Conservation (phyloP, 2,113 vertebrate species). For the Nematolebias whitei region DNA sequence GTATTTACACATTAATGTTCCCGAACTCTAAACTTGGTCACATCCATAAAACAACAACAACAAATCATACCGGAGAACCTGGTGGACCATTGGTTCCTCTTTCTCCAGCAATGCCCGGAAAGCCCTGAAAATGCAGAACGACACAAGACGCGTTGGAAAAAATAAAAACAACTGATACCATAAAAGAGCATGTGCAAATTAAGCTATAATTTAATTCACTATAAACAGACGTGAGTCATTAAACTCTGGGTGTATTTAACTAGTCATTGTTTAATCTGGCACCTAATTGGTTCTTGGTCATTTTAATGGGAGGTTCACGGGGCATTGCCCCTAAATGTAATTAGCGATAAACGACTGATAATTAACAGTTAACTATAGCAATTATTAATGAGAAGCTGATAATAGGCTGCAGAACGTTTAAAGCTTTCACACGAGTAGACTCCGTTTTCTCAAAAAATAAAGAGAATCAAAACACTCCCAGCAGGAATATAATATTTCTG, state of each 20-base stretch:
- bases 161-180: not conserved
- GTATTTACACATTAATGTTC: not conserved
- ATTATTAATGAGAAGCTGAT: constrained; percentile 4
- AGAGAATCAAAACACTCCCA: too few relatives aligned
- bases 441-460: constrained; percentile 13
- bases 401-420: too few relatives aligned
- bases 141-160: not conserved
- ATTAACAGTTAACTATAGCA: constrained; percentile 1
- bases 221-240: constrained; percentile 4
- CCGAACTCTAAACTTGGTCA: not conserved
- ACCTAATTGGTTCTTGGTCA: constrained; percentile 31
- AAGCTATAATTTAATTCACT: constrained; percentile 6
- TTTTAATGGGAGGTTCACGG: constrained; percentile 23
- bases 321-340: constrained; percentile 8
- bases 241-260: constrained; percentile 11
- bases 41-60: not conserved
- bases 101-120: constrained; percentile 77
- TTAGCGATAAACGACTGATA: constrained; percentile 8
- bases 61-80: constrained; percentile 79
- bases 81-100: constrained; percentile 75
- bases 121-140: constrained; percentile 74
- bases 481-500: too few relatives aligned
- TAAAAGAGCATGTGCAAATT: constrained; percentile 1
- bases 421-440: too few relatives aligned
- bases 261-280: constrained; percentile 30